Base-by-base conservation (phyloP, 2,113 vertebrate species). In the Cephalopholis sonnerati region DNA sequence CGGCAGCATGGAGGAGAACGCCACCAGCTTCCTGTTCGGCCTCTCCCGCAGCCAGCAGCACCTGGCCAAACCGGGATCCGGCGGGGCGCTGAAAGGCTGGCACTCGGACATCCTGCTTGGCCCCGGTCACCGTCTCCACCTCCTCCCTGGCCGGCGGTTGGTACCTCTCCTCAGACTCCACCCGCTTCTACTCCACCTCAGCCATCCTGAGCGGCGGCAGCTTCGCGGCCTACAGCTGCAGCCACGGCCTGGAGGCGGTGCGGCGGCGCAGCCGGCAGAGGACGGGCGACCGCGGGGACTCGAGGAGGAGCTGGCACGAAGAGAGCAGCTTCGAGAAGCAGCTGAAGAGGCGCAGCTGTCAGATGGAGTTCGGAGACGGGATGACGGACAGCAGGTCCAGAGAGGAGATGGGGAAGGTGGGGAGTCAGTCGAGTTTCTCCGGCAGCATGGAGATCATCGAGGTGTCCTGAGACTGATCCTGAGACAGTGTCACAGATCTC, bases 321-420 rank as follows among this genome's bases (percentile, higher is more conserved):
- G 98, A 99, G 85, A 99, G 98, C 93, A 96, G 96, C 82, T 99
- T 99, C 0, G 98, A 99, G 84, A 99, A 99, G 95, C 98, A 99
- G 93, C 96, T 99, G 59, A 99, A 99, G 79, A 94, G 97, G 4
- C 93, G 98, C 9, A 98, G 97, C 95, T 99, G 98, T 86, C 98
- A 99, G 94, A 98, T 99, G 98, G 98, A 99, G 84, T 97, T 98
- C 6, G 98, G 97, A 32, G 98, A 97, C 53, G 94, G 96, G 81
- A 84, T 95, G 95, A 86, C 93, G 0, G 97, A 97, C 92, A 96
- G 90, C 86, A 88, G 95, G 17, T 96, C 97, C 7, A 90, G 97
- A 13, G 97, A 98, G 63, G 97, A 98, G 22, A 93, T 97, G 76
- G 96, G 95, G 1, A 96, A 96, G 58, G 95, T 95, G 15, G 96